Evolutionary conservation across 2,113 vertebrate genomes (phyloP).

Genomic region (Mormyrus iriodes): DNA sequence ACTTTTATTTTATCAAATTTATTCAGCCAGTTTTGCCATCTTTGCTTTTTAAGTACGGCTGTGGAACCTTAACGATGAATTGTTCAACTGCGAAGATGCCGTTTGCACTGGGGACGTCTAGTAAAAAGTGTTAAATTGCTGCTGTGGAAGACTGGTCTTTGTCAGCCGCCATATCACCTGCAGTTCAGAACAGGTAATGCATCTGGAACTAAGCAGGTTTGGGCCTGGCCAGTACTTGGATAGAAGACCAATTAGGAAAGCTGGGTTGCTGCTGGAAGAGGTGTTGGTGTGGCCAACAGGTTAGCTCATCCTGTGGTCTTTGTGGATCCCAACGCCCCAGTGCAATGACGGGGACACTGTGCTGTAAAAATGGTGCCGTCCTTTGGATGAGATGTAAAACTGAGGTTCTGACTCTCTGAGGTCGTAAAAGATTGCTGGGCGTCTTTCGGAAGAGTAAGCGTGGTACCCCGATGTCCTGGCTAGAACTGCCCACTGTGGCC

Average conservation of each 20-base stretch:
- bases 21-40: background rate
- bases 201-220: too few relatives aligned
- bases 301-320: background rate
- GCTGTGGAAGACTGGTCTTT: background rate
- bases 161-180: background rate
- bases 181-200: too few relatives aligned
- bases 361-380: background rate
- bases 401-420: background rate
- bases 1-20: background rate
- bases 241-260: background rate
- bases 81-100: background rate
- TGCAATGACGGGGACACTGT: too few relatives aligned
- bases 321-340: background rate
- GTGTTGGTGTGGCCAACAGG: background rate
- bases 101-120: background rate
- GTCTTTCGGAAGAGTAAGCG: background rate
- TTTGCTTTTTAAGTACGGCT: background rate
- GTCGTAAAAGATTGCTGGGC: background rate
- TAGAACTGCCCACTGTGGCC: background rate
- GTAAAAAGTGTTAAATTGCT: background rate
- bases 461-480: background rate
- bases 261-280: background rate
- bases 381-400: background rate
- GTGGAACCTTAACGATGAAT: background rate
- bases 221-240: background rate